Evolutionary conservation across 2,797 vertebrate species (phyloP).

Genomic region (Dendrocincla tyrannina): DNA sequence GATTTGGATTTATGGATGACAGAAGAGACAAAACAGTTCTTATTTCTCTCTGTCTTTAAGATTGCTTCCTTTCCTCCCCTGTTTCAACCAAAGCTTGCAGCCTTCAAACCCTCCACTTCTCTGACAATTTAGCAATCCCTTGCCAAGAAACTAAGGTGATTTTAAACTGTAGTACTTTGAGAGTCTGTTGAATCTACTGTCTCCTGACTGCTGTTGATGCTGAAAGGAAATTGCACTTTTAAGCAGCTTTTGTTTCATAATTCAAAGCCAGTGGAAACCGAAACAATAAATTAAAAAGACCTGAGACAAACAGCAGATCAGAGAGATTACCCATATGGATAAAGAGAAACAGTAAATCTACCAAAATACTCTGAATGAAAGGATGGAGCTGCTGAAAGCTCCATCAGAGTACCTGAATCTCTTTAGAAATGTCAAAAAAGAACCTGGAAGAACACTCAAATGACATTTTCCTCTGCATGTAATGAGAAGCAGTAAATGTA

Average conservation of each 20-base stretch:
- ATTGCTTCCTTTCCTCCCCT: neutral
- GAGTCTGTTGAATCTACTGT: neutral
- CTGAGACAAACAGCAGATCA: neutral
- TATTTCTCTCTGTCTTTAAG: neutral
- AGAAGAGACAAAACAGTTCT: neutral
- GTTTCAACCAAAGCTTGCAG: neutral
- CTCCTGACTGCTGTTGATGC: neutral
- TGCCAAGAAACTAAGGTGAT: neutral
- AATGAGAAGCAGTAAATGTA: neutral
- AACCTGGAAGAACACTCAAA: neutral
- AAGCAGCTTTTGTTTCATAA: conserved; percentile 26
- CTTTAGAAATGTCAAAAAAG: neutral
- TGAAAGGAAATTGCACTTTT: neutral
- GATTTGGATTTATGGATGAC: neutral
- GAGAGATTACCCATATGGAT: neutral
- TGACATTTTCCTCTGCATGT: neutral
- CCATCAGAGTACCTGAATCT: neutral
- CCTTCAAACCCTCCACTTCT: neutral
- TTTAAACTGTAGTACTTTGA: neutral
- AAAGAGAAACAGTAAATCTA: neutral
- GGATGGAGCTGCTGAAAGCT: neutral
- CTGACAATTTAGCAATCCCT: neutral
- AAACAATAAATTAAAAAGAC: conserved; percentile 10
- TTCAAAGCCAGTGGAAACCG: neutral
- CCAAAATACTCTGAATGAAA: neutral